A percentile compares a stretch with the other conserved stretches of the same genome.
These are phyloP conservation scores for Coleophora flavipennella DNA, from an alignment of 2,888 invertebrate species.

Conservation along the genomic window DNA sequence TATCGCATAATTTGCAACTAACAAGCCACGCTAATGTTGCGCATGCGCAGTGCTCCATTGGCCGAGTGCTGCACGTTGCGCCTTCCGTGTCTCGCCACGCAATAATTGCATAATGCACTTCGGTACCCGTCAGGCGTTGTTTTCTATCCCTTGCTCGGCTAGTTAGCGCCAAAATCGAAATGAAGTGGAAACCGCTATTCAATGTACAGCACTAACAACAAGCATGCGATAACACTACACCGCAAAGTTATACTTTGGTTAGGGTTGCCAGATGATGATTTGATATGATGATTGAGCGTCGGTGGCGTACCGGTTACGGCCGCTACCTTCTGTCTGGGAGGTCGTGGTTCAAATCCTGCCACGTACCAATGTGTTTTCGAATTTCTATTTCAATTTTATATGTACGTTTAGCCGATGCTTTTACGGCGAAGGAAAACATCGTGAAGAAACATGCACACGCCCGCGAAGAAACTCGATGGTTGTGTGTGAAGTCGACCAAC, in stretches of 20 bases:
- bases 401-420: too few species aligned
- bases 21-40: slow-evolving; percentile 36
- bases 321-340: too few species aligned
- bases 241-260: slow-evolving; percentile 5
- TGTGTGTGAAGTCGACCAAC: too few species aligned
- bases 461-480: too few species aligned
- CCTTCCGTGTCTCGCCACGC: slow-evolving; percentile 62
- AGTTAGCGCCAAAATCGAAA: slow-evolving; percentile 2
- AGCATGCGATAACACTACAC: slow-evolving; percentile 6
- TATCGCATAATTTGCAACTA: slow-evolving; percentile 12
- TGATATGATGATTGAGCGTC: too few species aligned
- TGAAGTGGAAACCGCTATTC: slow-evolving; percentile 4
- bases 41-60: slow-evolving; percentile 52
- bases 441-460: too few species aligned
- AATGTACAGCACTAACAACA: slow-evolving; percentile 19
- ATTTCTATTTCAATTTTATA: too few species aligned
- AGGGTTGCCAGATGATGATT: too few species aligned
- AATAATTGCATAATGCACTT: slow-evolving; percentile 46
- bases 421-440: too few species aligned
- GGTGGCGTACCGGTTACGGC: too few species aligned
- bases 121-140: slow-evolving; percentile 12
- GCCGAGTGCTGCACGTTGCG: slow-evolving; percentile 54
- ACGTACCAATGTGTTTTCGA: too few species aligned
- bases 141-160: slow-evolving; percentile 19
- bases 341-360: too few species aligned